Evolutionary conservation across 2,113 vertebrate genomes (phyloP).

Genomic region (Gallinago jamesoni): DNA sequence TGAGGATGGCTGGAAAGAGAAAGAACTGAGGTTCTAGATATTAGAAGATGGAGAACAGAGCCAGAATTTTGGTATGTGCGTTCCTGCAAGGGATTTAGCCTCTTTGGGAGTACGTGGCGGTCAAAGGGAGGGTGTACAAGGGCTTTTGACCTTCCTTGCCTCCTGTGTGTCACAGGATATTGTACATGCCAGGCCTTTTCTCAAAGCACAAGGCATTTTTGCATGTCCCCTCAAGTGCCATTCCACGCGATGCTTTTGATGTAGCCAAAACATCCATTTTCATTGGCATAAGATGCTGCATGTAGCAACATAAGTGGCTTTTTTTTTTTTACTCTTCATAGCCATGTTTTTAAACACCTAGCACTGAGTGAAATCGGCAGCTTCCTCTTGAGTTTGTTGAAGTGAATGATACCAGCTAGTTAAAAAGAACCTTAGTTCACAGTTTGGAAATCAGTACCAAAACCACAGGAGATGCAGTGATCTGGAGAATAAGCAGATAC

Average conservation of each 20-base stretch:
- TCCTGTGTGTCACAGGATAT: accelerated
- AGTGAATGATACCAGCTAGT: neutral
- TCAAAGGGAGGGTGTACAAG: neutral
- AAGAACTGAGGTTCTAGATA: neutral
- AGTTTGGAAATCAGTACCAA: neutral
- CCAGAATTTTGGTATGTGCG: neutral
- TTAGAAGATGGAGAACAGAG: neutral
- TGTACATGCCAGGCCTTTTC: accelerated
- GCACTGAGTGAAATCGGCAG: neutral
- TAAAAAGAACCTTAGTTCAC: neutral
- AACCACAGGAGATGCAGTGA: neutral
- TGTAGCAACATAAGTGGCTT: neutral
- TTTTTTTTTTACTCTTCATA: neutral
- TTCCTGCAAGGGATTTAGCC: neutral
- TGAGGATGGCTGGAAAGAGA: neutral
- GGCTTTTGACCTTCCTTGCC: neutral
- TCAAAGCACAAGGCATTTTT: neutral
- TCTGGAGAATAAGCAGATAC: neutral
- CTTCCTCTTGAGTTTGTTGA: neutral
- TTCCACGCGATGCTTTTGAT: neutral
- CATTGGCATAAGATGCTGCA: neutral
- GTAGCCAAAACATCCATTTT: neutral
- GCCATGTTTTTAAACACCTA: neutral
- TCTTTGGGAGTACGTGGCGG: neutral
- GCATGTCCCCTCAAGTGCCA: neutral